Conservation (phyloP, 2,888 invertebrate genomes). For the Lithophane semibrunnea region DNA sequence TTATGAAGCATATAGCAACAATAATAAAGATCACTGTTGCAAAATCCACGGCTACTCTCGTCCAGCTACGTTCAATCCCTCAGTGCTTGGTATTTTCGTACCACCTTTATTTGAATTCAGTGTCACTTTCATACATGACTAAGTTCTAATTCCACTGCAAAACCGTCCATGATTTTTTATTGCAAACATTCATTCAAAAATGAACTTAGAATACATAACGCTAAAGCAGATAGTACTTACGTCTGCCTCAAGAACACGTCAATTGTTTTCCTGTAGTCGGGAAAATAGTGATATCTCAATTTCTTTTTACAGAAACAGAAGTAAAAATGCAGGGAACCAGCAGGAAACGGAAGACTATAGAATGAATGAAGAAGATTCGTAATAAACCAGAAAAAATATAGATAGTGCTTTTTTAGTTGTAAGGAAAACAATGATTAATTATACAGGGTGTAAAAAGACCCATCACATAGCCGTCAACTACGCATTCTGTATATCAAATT, state of each 20-base stretch:
- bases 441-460: not conserved
- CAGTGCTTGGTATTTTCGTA: not conserved
- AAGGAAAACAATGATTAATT: not conserved
- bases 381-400: slow-evolving; percentile 33
- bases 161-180: not conserved
- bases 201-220: not conserved
- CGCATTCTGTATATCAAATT: too few relatives aligned
- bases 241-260: not conserved
- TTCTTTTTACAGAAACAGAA: slow-evolving; percentile 70
- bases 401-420: slow-evolving; percentile 45
- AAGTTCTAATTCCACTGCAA: not conserved
- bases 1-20: not conserved
- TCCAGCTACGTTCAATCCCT: not conserved
- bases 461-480: too few relatives aligned
- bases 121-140: not conserved
- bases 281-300: not conserved
- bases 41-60: not conserved
- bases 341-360: slow-evolving; percentile 64
- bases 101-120: not conserved
- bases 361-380: slow-evolving; percentile 53
- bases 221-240: not conserved
- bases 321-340: slow-evolving; percentile 65
- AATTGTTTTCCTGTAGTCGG: not conserved
- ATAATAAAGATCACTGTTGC: not conserved
- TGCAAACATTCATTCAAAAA: not conserved